phyloP scores from a whole-genome alignment of 2,797 vertebrate species.

The Manis javanica region DNA sequence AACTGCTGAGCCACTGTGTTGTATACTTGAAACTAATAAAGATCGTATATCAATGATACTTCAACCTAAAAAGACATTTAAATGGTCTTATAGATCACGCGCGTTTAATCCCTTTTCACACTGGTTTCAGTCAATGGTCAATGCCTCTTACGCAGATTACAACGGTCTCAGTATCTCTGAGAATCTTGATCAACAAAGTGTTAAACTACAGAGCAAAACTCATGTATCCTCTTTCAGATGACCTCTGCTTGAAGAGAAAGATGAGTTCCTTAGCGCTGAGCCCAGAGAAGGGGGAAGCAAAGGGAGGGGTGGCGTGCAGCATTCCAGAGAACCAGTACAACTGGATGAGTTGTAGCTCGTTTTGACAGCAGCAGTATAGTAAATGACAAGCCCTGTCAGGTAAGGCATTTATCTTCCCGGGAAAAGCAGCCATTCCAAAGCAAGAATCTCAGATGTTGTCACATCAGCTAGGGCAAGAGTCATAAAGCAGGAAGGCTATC shows the following conservation, averaged over 20 bases:
- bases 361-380: not conserved
- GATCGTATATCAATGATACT: too few species aligned
- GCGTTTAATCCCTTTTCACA: not conserved
- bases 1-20: too few species aligned
- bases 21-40: too few species aligned
- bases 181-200: not conserved
- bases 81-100: slow-evolving; percentile 9
- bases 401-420: not conserved
- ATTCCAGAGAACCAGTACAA: not conserved
- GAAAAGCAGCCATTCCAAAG: slow-evolving; percentile 22
- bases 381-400: slow-evolving; percentile 64
- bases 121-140: not conserved
- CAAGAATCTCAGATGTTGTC: slow-evolving; percentile 46
- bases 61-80: not conserved
- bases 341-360: not conserved
- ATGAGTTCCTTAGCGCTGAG: not conserved
- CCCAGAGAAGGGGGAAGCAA: not conserved
- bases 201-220: not conserved
- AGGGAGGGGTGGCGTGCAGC: not conserved
- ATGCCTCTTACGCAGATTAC: not conserved
- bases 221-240: not conserved
- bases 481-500: slow-evolving; percentile 29
- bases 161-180: not conserved
- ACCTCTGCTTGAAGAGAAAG: not conserved
- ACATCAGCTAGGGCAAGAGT: slow-evolving; percentile 49